These are phyloP conservation scores for Meriones psammophilus DNA, from an alignment of 2,797 vertebrate species.

Conservation along the genomic window DNA sequence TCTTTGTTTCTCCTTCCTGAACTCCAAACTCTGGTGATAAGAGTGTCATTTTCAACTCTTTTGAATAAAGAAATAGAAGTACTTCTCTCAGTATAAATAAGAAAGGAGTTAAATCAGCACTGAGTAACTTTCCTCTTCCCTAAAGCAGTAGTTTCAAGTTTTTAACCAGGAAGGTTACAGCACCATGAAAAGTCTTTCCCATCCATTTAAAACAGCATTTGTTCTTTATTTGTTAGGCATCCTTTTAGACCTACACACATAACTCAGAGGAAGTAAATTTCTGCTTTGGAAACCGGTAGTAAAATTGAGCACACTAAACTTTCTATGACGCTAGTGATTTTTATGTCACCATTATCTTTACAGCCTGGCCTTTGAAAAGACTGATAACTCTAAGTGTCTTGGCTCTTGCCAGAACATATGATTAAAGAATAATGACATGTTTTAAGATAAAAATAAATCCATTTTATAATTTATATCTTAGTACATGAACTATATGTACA, in stretches of 20 bases:
- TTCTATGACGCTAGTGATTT: constrained; percentile 69
- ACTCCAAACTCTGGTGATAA: not conserved
- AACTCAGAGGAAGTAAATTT: constrained; percentile 63
- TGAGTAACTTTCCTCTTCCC: not conserved
- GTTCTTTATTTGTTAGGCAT: constrained; percentile 64
- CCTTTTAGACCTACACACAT: constrained; percentile 65
- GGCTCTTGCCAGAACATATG: constrained; percentile 16
- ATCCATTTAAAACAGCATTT: constrained; percentile 64
- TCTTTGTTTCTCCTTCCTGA: not conserved
- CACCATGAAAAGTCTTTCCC: constrained; percentile 22
- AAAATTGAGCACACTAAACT: constrained; percentile 71
- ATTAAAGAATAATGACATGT: not conserved
- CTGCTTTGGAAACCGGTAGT: constrained; percentile 49
- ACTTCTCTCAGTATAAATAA: constrained; percentile 10
- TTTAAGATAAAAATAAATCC: constrained; percentile 44
- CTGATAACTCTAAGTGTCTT: not conserved
- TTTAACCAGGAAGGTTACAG: not conserved
- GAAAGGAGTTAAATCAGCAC: not conserved
- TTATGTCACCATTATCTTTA: constrained; percentile 72
- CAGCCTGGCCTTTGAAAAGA: constrained; percentile 55
- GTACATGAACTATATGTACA: not conserved
- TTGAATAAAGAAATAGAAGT: constrained; percentile 37
- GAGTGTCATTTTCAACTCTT: not conserved
- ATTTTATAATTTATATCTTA: not conserved
- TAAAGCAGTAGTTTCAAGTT: not conserved